A percentile compares a stretch with the other conserved stretches of the same genome.
Evolutionary conservation across 2,113 vertebrate genomes (phyloP).

Genomic region (Stictonetta naevosa): DNA sequence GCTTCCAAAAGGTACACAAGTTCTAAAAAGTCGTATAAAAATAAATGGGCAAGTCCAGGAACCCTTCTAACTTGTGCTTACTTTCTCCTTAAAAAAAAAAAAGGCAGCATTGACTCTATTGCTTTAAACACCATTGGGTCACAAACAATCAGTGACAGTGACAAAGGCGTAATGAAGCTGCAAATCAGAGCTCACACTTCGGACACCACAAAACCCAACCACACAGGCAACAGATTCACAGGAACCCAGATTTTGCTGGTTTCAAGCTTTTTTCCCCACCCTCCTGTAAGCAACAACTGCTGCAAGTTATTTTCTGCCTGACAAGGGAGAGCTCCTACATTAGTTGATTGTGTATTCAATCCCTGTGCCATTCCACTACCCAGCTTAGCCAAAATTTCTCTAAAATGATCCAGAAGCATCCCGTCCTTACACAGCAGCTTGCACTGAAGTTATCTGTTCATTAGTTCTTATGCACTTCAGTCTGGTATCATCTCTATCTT

Average conservation of each 20-base stretch:
- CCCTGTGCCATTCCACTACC: neutral
- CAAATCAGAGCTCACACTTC: neutral
- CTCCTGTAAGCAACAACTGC: neutral
- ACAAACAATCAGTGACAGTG: neutral
- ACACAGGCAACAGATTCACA: neutral
- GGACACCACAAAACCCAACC: neutral
- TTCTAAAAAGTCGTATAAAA: neutral
- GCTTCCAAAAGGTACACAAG: neutral
- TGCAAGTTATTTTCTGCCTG: neutral
- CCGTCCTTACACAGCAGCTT: neutral
- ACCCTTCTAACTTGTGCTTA: neutral
- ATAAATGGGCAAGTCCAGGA: neutral
- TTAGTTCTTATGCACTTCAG: neutral
- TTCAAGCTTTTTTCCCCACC: too few relatives aligned
- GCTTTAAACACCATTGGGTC: neutral
- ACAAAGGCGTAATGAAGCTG: neutral
- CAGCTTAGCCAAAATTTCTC: neutral
- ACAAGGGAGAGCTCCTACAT: neutral
- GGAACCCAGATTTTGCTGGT: neutral
- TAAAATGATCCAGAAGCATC: neutral
- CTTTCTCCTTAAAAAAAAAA: neutral
- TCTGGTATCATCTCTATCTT: neutral
- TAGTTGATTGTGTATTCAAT: neutral
- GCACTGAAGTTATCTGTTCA: neutral
- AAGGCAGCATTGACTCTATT: neutral